Evolutionary conservation across 2,888 invertebrate genomes (phyloP).

Genomic region (Onchidella celtica): DNA sequence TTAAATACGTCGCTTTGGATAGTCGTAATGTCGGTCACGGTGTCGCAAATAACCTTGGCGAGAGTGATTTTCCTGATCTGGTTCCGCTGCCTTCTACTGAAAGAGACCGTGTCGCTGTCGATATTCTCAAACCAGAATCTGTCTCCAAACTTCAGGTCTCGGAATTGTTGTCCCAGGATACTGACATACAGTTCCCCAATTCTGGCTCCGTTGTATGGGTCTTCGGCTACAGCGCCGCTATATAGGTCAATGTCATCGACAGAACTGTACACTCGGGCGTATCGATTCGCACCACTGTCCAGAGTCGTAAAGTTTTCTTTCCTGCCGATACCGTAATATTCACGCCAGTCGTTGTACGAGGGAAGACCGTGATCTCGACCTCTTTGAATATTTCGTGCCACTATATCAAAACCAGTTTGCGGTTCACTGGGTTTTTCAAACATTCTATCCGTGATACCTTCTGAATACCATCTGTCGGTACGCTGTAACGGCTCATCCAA

Average conservation of each 20-base stretch:
- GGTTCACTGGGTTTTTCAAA: slow-evolving; percentile 20
- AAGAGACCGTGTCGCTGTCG: neutral
- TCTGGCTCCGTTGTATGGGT: neutral
- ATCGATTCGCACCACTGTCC: neutral
- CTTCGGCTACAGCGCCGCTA: slow-evolving; percentile 9
- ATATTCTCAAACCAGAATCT: slow-evolving; percentile 24
- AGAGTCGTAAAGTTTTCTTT: neutral
- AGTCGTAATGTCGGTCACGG: neutral
- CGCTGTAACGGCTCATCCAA: slow-evolving; percentile 41
- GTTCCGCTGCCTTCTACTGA: neutral
- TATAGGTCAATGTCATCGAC: slow-evolving; percentile 33
- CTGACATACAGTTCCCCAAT: slow-evolving; percentile 8
- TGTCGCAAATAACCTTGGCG: slow-evolving; percentile 23
- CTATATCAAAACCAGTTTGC: slow-evolving; percentile 37
- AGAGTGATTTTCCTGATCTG: neutral
- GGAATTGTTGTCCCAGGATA: neutral
- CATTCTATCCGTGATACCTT: slow-evolving; percentile 31
- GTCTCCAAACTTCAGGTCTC: slow-evolving; percentile 18
- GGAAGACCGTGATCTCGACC: slow-evolving; percentile 50
- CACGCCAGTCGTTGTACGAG: slow-evolving; percentile 48
- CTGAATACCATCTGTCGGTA: slow-evolving; percentile 42
- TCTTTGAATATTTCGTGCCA: slow-evolving; percentile 44
- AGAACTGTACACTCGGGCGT: neutral
- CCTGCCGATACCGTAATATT: slow-evolving; percentile 47
- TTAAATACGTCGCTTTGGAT: neutral